Conservation (phyloP, 1,140 invertebrate species). For the Polyergus mexicanus region DNA sequence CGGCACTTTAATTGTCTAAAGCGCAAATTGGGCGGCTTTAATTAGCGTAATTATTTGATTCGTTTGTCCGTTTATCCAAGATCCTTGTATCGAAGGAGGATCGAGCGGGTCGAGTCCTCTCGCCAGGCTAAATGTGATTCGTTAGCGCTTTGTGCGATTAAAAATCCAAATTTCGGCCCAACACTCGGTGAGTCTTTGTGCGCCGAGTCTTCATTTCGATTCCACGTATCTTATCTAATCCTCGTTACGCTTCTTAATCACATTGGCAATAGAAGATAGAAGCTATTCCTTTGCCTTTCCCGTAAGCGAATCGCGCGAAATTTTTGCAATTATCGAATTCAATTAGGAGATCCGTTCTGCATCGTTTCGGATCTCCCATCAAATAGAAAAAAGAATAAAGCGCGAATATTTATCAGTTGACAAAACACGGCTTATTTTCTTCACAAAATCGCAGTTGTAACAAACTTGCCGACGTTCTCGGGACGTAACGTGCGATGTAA, state of each 20-base stretch:
- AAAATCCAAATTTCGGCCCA: conserved; percentile 67
- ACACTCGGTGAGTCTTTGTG: background rate
- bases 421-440: background rate
- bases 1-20: conserved; percentile 84
- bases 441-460: background rate
- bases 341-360: background rate
- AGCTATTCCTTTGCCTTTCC: conserved; percentile 51
- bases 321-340: conserved; percentile 28
- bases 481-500: conserved; percentile 8
- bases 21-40: conserved; percentile 85
- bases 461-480: conserved; percentile 6
- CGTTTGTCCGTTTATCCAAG: conserved; percentile 80
- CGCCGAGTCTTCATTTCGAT: conserved; percentile 19
- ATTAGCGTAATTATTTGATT: conserved; percentile 86
- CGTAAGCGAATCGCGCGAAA: background rate
- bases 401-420: background rate
- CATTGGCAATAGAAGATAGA: background rate
- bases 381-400: background rate
- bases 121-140: conserved; percentile 72
- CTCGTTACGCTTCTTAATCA: conserved; percentile 33
- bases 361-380: background rate
- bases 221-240: conserved; percentile 32
- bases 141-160: conserved; percentile 74
- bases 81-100: conserved; percentile 74
- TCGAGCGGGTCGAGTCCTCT: background rate